A percentile compares a stretch with the other conserved stretches of the same genome.
phyloP scores from a whole-genome alignment of 2,797 vertebrate species.

The Myotis pilosus region DNA sequence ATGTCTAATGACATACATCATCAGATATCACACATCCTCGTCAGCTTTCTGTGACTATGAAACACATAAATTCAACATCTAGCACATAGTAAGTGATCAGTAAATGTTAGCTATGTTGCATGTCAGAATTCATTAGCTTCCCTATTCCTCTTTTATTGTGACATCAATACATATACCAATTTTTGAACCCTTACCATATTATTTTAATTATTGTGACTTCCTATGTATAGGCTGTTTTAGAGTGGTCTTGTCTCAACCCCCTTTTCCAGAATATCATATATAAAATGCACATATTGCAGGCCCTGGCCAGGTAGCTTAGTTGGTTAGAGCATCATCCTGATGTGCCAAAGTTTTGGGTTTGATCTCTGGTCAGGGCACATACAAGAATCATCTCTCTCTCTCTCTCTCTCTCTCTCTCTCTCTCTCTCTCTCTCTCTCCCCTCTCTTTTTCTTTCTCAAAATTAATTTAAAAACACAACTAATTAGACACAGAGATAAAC shows the following conservation, averaged over 20 bases:
- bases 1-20: neutral
- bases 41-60: neutral
- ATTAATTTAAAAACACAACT: neutral
- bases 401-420: neutral
- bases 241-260: neutral
- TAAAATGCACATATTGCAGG: neutral
- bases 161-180: neutral
- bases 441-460: neutral
- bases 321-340: neutral
- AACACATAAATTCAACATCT: neutral
- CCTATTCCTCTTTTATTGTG: neutral
- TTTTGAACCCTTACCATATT: neutral
- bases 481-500: neutral
- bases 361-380: neutral
- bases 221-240: neutral
- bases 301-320: neutral
- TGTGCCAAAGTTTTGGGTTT: neutral
- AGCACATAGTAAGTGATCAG: neutral
- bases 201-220: slow-evolving; percentile 2
- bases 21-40: neutral
- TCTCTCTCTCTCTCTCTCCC: neutral
- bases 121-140: slow-evolving; percentile 7
- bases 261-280: neutral
- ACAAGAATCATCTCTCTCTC: neutral
- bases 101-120: neutral